Base-by-base conservation (phyloP, 2,888 invertebrate species). In the Pharmacophagus antenor region DNA sequence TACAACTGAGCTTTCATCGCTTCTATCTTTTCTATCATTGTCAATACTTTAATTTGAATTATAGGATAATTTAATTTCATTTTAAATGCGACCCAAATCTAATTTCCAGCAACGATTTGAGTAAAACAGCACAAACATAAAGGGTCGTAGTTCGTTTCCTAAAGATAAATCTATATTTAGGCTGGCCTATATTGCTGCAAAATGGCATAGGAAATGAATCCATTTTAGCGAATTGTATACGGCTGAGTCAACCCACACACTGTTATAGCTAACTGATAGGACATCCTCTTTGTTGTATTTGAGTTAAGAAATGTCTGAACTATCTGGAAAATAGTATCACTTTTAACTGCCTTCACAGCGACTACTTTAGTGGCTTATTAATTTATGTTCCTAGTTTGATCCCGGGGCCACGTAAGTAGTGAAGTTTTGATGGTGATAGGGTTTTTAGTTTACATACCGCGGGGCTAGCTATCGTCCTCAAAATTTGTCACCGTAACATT, bases 111-210 rank as follows among this genome's bases (percentile, higher is more conserved):
- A n/a, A n/a, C 37, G n/a, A 4, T 37, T 37, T 7, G 37, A 37
- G n/a, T n/a, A n/a, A 37, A 4, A 37, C 37, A 37, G 15, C 37
- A n/a, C 15, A 37, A 15, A n/a, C n/a, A 25, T 22, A 52, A 27
- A 20, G 51, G 55, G 22, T 56, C 60, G 20, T 20, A 56, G 60
- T 56, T 47, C 56, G 52, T 56, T 52, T 42, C 56, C 56, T 47
- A 56, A 44, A 42, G 61, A 61, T 61, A 61, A 61, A 37, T 18
- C 41, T 56, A 37, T 41, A 51, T 46, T 17, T 60, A 55, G 56
- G 52, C n/a, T 53, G 61, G n/a, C 48, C 61, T 61, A 61, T 48
- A 52, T 61, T 48, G 25, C 8, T 2, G 46, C 37, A 47, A 50
- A 56, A 61, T 47, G 21, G 41, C 52, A 52, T 47, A 56, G 56